A percentile compares a stretch with the other conserved stretches of the same genome.
phyloP scores from a whole-genome alignment of 2,888 invertebrate genomes.

The Leuctra nigra region DNA sequence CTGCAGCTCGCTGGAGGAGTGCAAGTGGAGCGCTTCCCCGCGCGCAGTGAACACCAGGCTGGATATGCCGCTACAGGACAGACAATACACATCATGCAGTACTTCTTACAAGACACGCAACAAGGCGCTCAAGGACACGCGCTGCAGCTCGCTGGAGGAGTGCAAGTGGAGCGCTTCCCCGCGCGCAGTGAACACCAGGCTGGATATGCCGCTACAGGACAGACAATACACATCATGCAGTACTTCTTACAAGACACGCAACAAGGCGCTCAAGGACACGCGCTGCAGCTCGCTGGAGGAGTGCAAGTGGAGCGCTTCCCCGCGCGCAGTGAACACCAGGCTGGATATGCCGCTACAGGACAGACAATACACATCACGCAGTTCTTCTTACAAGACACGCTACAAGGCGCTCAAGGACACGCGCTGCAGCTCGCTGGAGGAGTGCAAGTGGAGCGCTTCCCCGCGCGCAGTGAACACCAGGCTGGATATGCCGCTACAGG shows the following conservation, averaged over 20 bases:
- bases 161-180: constrained; percentile 91
- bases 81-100: too few species aligned
- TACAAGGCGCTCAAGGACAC: constrained; percentile 79
- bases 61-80: constrained; percentile 87
- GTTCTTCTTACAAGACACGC: too few species aligned
- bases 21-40: constrained; percentile 89
- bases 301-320: constrained; percentile 88
- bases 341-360: constrained; percentile 89
- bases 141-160: constrained; percentile 87
- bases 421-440: constrained; percentile 87
- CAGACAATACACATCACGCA: too few species aligned
- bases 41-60: constrained; percentile 85
- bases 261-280: constrained; percentile 76
- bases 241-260: too few species aligned
- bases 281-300: constrained; percentile 91
- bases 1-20: constrained; percentile 89
- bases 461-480: constrained; percentile 86
- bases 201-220: constrained; percentile 88
- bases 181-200: constrained; percentile 81
- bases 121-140: constrained; percentile 80
- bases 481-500: constrained; percentile 87
- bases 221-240: too few species aligned
- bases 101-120: too few species aligned
- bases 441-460: constrained; percentile 88
- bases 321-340: constrained; percentile 82